Base-by-base conservation (phyloP, 2,113 vertebrate genomes). In the Plectropomus leopardus region DNA sequence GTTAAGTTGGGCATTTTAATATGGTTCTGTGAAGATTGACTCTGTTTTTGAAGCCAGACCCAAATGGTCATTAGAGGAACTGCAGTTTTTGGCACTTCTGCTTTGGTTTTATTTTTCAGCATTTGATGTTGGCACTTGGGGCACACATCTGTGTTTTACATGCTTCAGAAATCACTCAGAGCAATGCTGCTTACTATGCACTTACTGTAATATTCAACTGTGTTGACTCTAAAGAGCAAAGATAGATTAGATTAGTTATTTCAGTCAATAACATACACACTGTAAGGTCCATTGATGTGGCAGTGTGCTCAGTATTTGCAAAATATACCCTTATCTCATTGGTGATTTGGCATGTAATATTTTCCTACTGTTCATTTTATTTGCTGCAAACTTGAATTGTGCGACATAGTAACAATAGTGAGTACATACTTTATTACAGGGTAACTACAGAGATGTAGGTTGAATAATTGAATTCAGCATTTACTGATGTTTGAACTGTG, bases 181-280 rank as follows among this genome's bases (percentile, higher is more conserved):
- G 45, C 34, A 44, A 63, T 54, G 15, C 15, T 32, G 9, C 7
- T 10, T 26, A 30, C 10, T 21, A 24, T 23, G 47, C 0, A 3
- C 15, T 79, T 6, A 14, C 21, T 68, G 74, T 61, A 21, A 16
- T 55, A 13, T 54, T 54, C 17, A 30, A 30, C 45, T 30, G 42
- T 70, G 32, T 75, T 71, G 34, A 59, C 71, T 61, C 26, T 50
- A 42, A 36, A 58, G 32, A 72, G 73, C 60, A 50, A 50, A 70
- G 28, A 2, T 9, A 50, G 55, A 74, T 54, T 36, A 53, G n/a
- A 67, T 74, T 26, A 74, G 54, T 60, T 51, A 30, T 53, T 51
- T 54, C 54, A 77, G 71, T 28, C 32, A n/a, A 32, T 17, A 54
- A 8, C 24, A 44, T 58, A 59, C 80, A 60, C 28, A 61, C 28